Evolutionary conservation across 2,888 invertebrate genomes (phyloP), one percentile per base, ranked within the genome.

Genomic region (Tridacna gigas): DNA sequence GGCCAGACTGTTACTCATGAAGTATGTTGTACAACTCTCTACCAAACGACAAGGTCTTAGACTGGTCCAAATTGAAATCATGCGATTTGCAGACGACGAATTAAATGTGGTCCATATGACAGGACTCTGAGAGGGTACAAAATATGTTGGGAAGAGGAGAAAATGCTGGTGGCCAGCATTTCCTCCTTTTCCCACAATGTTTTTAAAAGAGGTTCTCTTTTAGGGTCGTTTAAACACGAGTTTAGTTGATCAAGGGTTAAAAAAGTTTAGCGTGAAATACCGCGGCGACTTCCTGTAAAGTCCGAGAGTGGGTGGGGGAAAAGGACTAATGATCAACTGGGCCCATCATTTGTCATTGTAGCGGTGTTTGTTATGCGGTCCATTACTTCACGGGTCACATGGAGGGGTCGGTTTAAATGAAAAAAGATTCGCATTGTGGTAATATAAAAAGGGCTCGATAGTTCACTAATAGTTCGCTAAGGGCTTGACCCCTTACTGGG

Each of bases 251-350:
- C 20, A 12, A 26, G 25, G 71, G 22, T 51, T 88, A 85, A 85
- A 85, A 85, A 86, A 88, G 76, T 37, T 77, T 83, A 73, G 80
- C 82, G 88, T 86, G 83, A 88, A 86, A 77, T 82, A 86, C 88
- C 85, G 82, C 83, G 75, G 83, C 26, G 80, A 83, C 83, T 88
- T 83, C 85, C 85, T 88, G 80, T 80, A 75, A 76, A 74, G 77
- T 63, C 48, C 75, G 47, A 25, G 74, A 77, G 26, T 48, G 78
- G 88, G 82, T 71, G 82, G 83, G 80, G 77, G n/a, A 78, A 82
- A 76, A 48, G 73, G 74, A 80, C 88, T 88, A 88, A 88, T 88
- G 85, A 85, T 84, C 75, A 67, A 78, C 75, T 63, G 71, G 3
- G 37, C 60, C 76, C 76, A 66, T 79, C 56, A 51, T 56, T 48